phyloP scores from a whole-genome alignment of 2,113 vertebrate species.

The Myrmecophaga tridactyla region DNA sequence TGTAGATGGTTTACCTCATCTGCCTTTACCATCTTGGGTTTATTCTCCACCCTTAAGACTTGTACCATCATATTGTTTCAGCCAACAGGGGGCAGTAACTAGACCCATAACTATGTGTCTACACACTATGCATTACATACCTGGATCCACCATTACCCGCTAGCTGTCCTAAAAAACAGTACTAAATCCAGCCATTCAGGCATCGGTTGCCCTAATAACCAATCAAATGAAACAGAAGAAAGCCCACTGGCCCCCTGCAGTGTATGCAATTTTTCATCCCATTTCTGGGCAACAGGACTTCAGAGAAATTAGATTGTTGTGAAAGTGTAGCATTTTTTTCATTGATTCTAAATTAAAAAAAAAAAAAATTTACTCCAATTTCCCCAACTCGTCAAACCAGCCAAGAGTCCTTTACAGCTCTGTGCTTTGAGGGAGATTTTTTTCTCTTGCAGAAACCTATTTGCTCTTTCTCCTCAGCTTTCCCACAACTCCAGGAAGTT shows the following conservation, averaged over 20 bases:
- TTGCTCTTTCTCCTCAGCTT: neutral
- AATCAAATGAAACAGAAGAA: neutral
- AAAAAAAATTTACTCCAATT: neutral
- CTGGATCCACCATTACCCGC: rapidly evolving
- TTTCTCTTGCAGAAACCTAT: neutral
- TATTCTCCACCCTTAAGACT: neutral
- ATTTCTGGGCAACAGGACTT: neutral
- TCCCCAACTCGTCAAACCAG: neutral
- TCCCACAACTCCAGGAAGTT: neutral
- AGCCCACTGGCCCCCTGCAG: rapidly evolving
- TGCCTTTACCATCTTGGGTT: neutral
- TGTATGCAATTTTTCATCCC: rapidly evolving
- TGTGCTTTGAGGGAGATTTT: neutral
- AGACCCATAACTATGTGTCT: too few species aligned
- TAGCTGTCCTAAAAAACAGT: neutral
- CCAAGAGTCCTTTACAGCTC: neutral
- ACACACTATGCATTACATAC: too few species aligned
- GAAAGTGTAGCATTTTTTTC: neutral
- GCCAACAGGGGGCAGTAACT: rapidly evolving
- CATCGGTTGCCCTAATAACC: rapidly evolving
- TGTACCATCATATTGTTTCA: neutral
- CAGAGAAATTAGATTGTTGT: neutral
- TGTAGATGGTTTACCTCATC: neutral
- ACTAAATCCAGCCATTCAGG: neutral
- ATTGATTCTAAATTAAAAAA: neutral